Evolutionary conservation across 1,140 invertebrate species (phyloP), one percentile per base, ranked within the genome.

Genomic region (Episyrphus balteatus): DNA sequence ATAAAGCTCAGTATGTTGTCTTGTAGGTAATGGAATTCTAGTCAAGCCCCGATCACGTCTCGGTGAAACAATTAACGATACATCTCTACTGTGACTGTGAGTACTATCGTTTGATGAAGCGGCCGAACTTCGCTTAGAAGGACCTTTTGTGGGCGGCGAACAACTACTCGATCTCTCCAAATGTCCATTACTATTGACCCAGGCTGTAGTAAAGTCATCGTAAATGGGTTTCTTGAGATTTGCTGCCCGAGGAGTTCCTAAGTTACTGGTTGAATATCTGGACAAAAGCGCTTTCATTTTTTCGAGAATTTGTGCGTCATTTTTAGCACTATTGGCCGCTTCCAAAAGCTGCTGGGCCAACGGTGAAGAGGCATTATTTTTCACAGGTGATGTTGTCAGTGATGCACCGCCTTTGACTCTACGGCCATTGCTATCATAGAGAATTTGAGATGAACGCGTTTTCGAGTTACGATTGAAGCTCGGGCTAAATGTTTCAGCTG

Each of bases 101-200:
- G 55, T 62, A 42, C 61, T 66, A 12, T 55, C 65, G 17, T 55
- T 58, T 7, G 65, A 65, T 12, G 61, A 61, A 43, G 65, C 65
- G 1, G 62, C 62, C 9, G 62, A 64, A 55, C 50, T 68, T 68
- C 19, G 64, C 64, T 6, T 55, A 54, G 2, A 57, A 11, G 30
- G 26, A 42, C 51, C 60, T 40, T 54, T 61, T 3, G 63, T 61
- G n/a, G 62, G 58, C 12, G 59, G 58, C 1, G 61, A 64, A 44
- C 59, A 63, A 51, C 59, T 65, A 38, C 55, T 56, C 32, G 59
- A 67, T 7, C 75, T 69, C 49, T 77, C 77, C 11, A 82, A 62
- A 52, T 76, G 79, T 1, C 80, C 80, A 57, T 82, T 81, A 50
- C 77, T 79, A 65, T 82, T 79, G n/a, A 82, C 77, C 81, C 81